phyloP scores from a whole-genome alignment of 2,113 vertebrate genomes.

The Tupaia tana region DNA sequence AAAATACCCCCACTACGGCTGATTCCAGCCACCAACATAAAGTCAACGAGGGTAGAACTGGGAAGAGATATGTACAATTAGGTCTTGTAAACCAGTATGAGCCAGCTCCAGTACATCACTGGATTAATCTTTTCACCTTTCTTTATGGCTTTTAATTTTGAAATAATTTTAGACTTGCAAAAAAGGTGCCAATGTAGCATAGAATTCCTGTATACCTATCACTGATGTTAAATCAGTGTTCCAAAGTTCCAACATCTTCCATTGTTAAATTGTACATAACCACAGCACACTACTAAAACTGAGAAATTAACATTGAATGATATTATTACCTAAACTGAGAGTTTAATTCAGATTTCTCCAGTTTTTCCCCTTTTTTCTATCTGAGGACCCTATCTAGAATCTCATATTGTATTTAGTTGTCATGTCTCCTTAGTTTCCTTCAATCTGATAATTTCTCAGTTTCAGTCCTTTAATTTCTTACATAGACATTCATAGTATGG shows the following conservation, averaged over 20 bases:
- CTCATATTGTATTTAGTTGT: not conserved
- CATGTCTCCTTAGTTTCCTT: not conserved
- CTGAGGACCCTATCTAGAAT: not conserved
- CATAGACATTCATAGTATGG: not conserved
- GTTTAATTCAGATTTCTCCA: slow-evolving; percentile 17
- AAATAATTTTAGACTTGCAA: slow-evolving; percentile 34
- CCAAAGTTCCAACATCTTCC: not conserved
- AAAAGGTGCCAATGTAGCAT: not conserved
- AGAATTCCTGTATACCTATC: not conserved
- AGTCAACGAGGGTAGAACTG: not conserved
- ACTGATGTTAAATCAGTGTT: not conserved
- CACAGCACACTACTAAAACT: not conserved
- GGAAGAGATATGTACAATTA: not conserved
- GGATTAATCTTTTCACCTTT: not conserved
- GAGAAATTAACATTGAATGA: slow-evolving; percentile 6
- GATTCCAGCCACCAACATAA: slow-evolving; percentile 6
- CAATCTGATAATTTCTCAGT: not conserved
- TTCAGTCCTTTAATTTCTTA: slow-evolving; percentile 23
- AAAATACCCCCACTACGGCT: not conserved
- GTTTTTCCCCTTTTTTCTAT: not conserved
- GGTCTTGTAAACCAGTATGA: not conserved
- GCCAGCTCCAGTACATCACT: not conserved
- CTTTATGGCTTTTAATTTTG: slow-evolving; percentile 16
- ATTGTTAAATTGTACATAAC: slow-evolving; percentile 18
- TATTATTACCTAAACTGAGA: slow-evolving; percentile 6